These are phyloP conservation scores for Emmelina monodactyla DNA, from an alignment of 2,888 invertebrate species.

Conservation along the genomic window DNA sequence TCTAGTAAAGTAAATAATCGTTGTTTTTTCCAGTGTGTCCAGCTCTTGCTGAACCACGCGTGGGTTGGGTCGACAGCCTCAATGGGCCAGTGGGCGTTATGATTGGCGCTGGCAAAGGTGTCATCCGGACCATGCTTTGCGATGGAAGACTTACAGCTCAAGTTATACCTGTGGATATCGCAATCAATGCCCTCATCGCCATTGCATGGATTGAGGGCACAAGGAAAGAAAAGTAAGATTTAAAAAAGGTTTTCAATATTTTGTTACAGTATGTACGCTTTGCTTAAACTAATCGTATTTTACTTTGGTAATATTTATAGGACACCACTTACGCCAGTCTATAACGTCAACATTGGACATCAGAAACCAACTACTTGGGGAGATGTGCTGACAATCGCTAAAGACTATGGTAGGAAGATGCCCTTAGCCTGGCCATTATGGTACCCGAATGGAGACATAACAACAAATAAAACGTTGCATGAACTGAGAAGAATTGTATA, in stretches of 20 bases:
- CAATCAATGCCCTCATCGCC: constrained; percentile 79
- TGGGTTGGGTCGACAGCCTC: constrained; percentile 91
- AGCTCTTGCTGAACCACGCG: constrained; percentile 70
- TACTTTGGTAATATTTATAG: too few species aligned
- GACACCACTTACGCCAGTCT: constrained; percentile 80
- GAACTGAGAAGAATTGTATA: constrained; percentile 72
- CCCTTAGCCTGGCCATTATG: constrained; percentile 87
- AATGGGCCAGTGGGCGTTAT: constrained; percentile 89
- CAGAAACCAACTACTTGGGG: constrained; percentile 86
- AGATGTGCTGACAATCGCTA: constrained; percentile 76
- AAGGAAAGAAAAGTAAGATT: constrained; percentile 47
- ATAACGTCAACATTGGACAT: constrained; percentile 87
- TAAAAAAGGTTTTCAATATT: too few species aligned
- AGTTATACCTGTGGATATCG: constrained; percentile 79
- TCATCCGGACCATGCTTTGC: constrained; percentile 84
- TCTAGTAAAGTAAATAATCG: too few species aligned
- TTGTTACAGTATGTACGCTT: too few species aligned
- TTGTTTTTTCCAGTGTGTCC: constrained; percentile 48
- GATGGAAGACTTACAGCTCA: constrained; percentile 73
- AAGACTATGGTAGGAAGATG: constrained; percentile 71
- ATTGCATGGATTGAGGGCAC: constrained; percentile 72
- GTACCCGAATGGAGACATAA: constrained; percentile 83
- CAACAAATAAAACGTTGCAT: constrained; percentile 71
- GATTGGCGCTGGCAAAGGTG: constrained; percentile 84
- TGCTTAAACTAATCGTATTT: too few species aligned